These are phyloP conservation scores for Echinarachnius parma DNA, from an alignment of 53 echinoderm and acorn worm genomes.

Conservation along the genomic window DNA sequence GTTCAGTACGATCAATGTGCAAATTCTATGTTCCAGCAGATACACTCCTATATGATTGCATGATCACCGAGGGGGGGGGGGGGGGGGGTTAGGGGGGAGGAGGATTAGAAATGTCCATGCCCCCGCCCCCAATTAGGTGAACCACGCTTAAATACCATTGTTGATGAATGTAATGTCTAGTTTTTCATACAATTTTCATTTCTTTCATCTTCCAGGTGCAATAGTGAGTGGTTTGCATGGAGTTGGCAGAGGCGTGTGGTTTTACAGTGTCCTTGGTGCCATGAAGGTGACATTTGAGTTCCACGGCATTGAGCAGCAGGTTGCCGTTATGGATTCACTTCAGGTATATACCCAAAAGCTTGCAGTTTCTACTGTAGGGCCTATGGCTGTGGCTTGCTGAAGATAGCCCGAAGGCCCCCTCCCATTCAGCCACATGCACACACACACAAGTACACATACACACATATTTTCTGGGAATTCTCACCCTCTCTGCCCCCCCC, in stretches of 20 bases:
- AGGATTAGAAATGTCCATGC: no score
- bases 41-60: not conserved
- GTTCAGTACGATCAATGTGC: not conserved
- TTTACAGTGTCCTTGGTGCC: constrained; percentile 37
- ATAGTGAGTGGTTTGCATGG: constrained; percentile 40
- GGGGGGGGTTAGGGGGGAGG: not conserved
- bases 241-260: constrained; percentile 33
- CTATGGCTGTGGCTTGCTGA: not conserved
- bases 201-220: not conserved
- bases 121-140: no score
- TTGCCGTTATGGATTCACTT: constrained; percentile 17
- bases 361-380: not conserved
- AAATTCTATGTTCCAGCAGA: not conserved
- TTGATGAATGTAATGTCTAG: no score
- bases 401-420: not conserved
- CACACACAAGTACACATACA: not conserved
- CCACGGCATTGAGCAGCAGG: constrained; percentile 7
- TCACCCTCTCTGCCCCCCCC: no score
- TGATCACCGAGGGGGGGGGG: not conserved
- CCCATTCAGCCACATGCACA: not conserved
- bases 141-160: no score
- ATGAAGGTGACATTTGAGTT: constrained; percentile 42
- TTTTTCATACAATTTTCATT: not conserved
- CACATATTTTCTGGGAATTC: no score
- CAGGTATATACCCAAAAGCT: constrained; percentile 4